Evolutionary conservation across 2,797 vertebrate genomes (phyloP), one percentile per base, ranked within the genome.

Genomic region (Acipenser oxyrinchus): DNA sequence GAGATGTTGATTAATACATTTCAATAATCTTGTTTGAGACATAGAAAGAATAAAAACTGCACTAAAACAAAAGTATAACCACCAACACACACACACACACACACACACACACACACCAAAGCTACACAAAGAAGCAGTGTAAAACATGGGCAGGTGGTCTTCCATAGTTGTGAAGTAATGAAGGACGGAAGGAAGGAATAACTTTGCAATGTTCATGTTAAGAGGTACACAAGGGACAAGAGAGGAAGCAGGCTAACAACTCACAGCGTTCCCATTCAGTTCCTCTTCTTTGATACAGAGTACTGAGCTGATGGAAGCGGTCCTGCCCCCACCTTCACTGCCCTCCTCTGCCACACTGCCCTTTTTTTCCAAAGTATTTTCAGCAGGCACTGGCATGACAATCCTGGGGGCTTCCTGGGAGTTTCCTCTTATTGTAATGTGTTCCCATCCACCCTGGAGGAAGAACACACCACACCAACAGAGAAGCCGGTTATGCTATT

Each of bases 361-460:
- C 37, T 37, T 37, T 37, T 37, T 37, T 37, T 37, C 37, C 37
- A 37, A 37, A 37, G 37, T 37, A 37, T 5, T 37, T 37, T 37
- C 37, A 37, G 37, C 37, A 37, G 69, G 6, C 60, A 79, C 80
- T 2, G 72, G 76, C 12, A 78, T 67, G 10, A 10, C 0, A 1
- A 78, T 65, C 49, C 77, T 83, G 0, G 85, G 69, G 0, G 84
- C 81, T 73, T 93, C 89, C 59, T 83, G 82, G 4, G 90, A 81
- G 65, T 97, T 97, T 67, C 89, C 96, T 77, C 96, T 87, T 67
- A 97, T 78, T 4, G 92, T 93, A 72, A 99, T 76, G 75, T 98
- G 90, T 69, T 97, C 96, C 97, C 97, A 99, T 37, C 96, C 97
- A 1, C 97, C 97, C 97, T 99, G 66, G 13, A 72, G 73, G 10